phyloP scores from a whole-genome alignment of 2,113 vertebrate species.

The Etheostoma cragini region DNA sequence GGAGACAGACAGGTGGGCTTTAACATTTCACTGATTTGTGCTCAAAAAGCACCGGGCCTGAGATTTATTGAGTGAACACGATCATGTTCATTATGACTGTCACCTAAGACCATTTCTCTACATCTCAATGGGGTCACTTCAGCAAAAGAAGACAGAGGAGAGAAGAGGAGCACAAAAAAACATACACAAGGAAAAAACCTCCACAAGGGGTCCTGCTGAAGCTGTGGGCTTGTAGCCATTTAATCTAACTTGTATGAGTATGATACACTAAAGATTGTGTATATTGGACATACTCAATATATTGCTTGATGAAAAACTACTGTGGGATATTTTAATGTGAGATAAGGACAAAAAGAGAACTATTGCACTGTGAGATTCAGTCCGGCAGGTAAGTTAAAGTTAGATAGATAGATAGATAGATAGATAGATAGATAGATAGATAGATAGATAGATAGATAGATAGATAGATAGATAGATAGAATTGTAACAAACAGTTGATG shows the following conservation, averaged over 20 bases:
- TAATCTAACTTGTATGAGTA: background rate
- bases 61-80: slow-evolving; percentile 99
- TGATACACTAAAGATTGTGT: background rate
- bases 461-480: slow-evolving; percentile 13
- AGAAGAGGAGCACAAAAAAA: slow-evolving; percentile 75
- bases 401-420: slow-evolving; percentile 4
- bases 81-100: slow-evolving; percentile 99
- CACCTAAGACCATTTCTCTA: slow-evolving; percentile 99
- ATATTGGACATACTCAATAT: background rate
- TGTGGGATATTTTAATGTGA: background rate
- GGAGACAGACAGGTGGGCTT: slow-evolving; percentile 99
- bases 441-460: slow-evolving; percentile 1
- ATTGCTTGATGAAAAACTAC: background rate
- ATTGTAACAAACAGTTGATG: background rate
- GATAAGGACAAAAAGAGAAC: background rate
- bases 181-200: slow-evolving; percentile 52
- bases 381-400: background rate
- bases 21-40: slow-evolving; percentile 99
- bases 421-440: slow-evolving; percentile 9
- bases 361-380: background rate
- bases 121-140: slow-evolving; percentile 98
- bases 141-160: slow-evolving; percentile 88
- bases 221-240: slow-evolving; percentile 1
- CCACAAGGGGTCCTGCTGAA: slow-evolving; percentile 17
- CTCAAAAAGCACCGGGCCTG: slow-evolving; percentile 96